Conservation (phyloP, 2,797 vertebrate species). For the Anguilla marmorata region DNA sequence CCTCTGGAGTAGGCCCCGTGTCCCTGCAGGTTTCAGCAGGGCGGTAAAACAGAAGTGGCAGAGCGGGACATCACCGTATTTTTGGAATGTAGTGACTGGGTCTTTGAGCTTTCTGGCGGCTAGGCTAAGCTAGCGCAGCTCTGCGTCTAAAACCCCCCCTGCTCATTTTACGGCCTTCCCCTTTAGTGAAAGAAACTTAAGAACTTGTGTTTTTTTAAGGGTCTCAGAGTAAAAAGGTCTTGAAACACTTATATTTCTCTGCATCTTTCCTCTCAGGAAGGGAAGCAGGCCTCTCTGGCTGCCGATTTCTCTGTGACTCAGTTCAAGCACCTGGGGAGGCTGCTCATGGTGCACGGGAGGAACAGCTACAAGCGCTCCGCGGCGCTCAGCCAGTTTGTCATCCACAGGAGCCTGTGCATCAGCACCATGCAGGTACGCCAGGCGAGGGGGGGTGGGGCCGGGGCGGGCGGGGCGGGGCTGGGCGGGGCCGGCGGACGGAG, state of each 20-base stretch:
- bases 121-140: not conserved
- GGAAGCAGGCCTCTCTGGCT: conserved; percentile 93
- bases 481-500: not conserved
- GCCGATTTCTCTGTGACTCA: conserved; percentile 97
- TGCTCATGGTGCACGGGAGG: conserved; percentile 97
- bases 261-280: conserved; percentile 79
- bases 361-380: conserved; percentile 98
- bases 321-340: conserved; percentile 92
- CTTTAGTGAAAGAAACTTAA: not conserved
- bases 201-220: not conserved
- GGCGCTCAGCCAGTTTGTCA: conserved; percentile 96
- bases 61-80: not conserved
- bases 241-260: conserved; percentile 26
- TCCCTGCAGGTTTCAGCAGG: not conserved
- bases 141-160: not conserved
- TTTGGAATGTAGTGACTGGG: not conserved
- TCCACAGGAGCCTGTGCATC: conserved; percentile 96
- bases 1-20: not conserved
- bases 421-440: conserved; percentile 94
- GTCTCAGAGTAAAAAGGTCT: conserved; percentile 22
- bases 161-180: conserved; percentile 14
- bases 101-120: not conserved
- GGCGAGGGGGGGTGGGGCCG: not conserved
- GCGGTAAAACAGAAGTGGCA: not conserved
- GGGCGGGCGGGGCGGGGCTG: not conserved